These are phyloP conservation scores for Rhabditophanes sp. DNA, from an alignment of 2,888 invertebrate species.

Conservation along the genomic window DNA sequence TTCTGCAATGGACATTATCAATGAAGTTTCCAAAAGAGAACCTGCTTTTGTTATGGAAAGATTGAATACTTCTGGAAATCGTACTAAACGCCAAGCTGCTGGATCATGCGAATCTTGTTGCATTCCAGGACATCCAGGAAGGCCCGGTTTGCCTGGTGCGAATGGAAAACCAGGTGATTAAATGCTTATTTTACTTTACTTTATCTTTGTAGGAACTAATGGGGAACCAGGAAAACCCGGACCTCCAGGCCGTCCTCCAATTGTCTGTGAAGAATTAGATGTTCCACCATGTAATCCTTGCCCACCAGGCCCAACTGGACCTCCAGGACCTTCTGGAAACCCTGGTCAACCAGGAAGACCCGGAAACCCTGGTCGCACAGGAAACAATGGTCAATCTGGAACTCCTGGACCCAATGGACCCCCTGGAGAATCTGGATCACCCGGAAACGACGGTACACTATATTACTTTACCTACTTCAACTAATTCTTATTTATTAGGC, in stretches of 20 bases:
- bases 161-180: slow-evolving; percentile 30
- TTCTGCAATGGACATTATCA: slow-evolving; percentile 40
- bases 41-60: slow-evolving; percentile 11
- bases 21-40: slow-evolving; percentile 33
- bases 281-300: slow-evolving; percentile 43
- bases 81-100: slow-evolving; percentile 25
- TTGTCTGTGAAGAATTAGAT: slow-evolving; percentile 42
- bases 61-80: slow-evolving; percentile 14
- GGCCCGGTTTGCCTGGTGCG: slow-evolving; percentile 28
- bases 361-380: slow-evolving; percentile 18
- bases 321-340: slow-evolving; percentile 23
- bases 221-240: slow-evolving; percentile 9
- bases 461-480: no score
- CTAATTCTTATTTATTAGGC: no score
- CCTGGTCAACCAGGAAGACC: slow-evolving; percentile 38
- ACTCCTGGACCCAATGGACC: slow-evolving; percentile 32
- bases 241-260: slow-evolving; percentile 32
- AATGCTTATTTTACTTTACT: no score
- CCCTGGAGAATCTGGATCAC: slow-evolving; percentile 24
- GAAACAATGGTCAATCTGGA: slow-evolving; percentile 22
- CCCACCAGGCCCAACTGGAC: slow-evolving; percentile 39
- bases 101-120: slow-evolving; percentile 21
- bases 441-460: slow-evolving; percentile 22
- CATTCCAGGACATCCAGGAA: slow-evolving; percentile 37
- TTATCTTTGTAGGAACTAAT: no score